Percentiles rank a stretch among this genome's conserved stretches.
These are phyloP conservation scores for Meteorus colon DNA, from an alignment of 2,888 invertebrate species.

Conservation along the genomic window DNA sequence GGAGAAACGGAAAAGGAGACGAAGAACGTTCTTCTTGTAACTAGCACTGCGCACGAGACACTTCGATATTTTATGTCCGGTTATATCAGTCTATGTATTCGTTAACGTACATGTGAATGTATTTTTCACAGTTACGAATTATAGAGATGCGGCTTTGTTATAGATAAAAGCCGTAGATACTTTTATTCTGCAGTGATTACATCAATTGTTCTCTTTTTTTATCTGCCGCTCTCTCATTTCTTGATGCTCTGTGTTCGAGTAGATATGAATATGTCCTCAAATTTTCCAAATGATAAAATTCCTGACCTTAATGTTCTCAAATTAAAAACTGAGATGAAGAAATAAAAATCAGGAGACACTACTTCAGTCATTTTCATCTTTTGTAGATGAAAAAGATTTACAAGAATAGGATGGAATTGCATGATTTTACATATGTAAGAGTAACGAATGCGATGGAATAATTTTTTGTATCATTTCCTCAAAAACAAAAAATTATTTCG, in stretches of 20 bases:
- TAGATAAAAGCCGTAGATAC: constrained; percentile 1
- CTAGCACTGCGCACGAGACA: constrained; percentile 19
- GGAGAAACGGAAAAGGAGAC: constrained; percentile 21
- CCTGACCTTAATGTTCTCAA: background rate
- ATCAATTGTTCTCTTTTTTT: constrained; percentile 10
- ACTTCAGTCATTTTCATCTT: background rate
- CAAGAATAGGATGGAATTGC: no score
- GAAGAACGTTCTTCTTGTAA: constrained; percentile 18
- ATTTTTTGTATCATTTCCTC: background rate
- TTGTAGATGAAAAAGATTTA: background rate
- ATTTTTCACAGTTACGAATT: constrained; percentile 20
- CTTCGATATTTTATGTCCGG: constrained; percentile 37
- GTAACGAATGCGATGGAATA: background rate
- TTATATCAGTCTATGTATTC: constrained; percentile 15
- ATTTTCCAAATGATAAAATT: constrained; percentile 10
- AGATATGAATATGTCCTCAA: background rate
- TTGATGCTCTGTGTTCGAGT: background rate
- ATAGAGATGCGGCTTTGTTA: constrained; percentile 19
- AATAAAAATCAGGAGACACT: background rate
- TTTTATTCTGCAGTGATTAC: constrained; percentile 26
- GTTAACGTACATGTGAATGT: constrained; percentile 20
- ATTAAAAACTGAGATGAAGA: background rate
- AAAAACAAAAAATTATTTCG: no score
- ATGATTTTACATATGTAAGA: no score
- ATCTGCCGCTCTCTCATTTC: background rate